Evolutionary conservation across 2,797 vertebrate genomes (phyloP).

Genomic region (Manis javanica): DNA sequence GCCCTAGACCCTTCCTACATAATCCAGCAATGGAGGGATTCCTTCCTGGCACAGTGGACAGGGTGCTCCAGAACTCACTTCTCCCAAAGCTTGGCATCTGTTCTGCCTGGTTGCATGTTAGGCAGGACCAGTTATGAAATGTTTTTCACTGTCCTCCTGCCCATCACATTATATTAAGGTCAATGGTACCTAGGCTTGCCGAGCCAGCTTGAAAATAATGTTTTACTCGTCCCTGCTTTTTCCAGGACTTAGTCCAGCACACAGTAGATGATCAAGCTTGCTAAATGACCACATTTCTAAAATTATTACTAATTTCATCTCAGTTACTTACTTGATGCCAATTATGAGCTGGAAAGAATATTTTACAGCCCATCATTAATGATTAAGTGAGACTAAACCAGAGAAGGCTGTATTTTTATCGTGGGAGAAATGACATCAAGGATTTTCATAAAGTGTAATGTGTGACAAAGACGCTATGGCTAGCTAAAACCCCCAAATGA

Average conservation of each 20-base stretch:
- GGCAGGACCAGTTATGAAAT: not conserved
- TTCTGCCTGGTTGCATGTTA: not conserved
- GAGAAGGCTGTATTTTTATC: constrained; percentile 61
- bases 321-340: constrained; percentile 61
- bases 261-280: constrained; percentile 56
- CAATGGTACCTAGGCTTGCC: constrained; percentile 22
- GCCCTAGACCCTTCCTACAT: not conserved
- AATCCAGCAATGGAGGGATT: not conserved
- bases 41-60: not conserved
- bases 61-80: not conserved
- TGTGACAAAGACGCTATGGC: constrained; percentile 22
- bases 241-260: constrained; percentile 29
- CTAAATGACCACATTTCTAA: constrained; percentile 68
- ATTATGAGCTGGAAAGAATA: constrained; percentile 74
- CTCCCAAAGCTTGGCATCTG: not conserved
- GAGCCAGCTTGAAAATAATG: constrained; percentile 26
- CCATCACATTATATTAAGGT: not conserved
- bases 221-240: constrained; percentile 60
- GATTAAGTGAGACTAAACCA: constrained; percentile 62
- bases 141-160: not conserved
- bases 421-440: constrained; percentile 75
- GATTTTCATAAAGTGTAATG: constrained; percentile 45
- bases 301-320: constrained; percentile 69
- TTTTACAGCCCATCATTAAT: constrained; percentile 71
- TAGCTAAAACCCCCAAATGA: constrained; percentile 27